Evolutionary conservation across 2,888 invertebrate genomes (phyloP), one percentile per base, ranked within the genome.

Genomic region (Caenorhabditis sp.): DNA sequence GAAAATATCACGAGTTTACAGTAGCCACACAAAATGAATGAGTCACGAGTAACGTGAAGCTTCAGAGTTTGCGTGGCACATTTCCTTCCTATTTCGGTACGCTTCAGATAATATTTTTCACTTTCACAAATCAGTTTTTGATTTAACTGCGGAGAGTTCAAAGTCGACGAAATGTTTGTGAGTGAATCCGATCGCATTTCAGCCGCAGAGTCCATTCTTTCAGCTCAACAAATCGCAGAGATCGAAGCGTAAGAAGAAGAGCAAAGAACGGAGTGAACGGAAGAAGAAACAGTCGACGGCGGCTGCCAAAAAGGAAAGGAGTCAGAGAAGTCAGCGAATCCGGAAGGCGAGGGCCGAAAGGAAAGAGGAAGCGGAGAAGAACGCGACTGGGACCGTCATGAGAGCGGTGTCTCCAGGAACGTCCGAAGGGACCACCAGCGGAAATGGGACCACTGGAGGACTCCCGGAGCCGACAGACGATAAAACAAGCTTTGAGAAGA

Each of bases 191-290:
- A n/a, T n/a, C n/a, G n/a, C n/a, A n/a, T n/a, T n/a, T n/a, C n/a
- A n/a, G n/a, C n/a, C n/a, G n/a, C n/a, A n/a, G n/a, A n/a, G n/a
- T n/a, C n/a, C n/a, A n/a, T n/a, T n/a, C n/a, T n/a, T 32, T 55
- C 30, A 41, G 26, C n/a, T 58, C 35, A 72, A 55, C 26, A 46
- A 72, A 39, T 62, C 52, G 48, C 39, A 26, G 39, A 50, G 41
- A 50, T 56, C 53, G 52, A 39, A 50, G 52, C 22, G 66, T 30
- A 52, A 66, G 46, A 59, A 53, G 62, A 50, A 39, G 30, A 15
- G 27, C 5, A 27, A 20, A 6, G 62, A 62, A 4, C 26, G 30
- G n/a, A 62, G 62, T 27, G 62, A 62, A 50, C 62, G 62, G 6
- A 52, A 50, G 48, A 22, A 39, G 17, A 41, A n/a, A n/a, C n/a